Evolutionary conservation across 37 sponge, comb jelly and placozoan species (phyloP).

Genomic region (Chondrosia reniformis): DNA sequence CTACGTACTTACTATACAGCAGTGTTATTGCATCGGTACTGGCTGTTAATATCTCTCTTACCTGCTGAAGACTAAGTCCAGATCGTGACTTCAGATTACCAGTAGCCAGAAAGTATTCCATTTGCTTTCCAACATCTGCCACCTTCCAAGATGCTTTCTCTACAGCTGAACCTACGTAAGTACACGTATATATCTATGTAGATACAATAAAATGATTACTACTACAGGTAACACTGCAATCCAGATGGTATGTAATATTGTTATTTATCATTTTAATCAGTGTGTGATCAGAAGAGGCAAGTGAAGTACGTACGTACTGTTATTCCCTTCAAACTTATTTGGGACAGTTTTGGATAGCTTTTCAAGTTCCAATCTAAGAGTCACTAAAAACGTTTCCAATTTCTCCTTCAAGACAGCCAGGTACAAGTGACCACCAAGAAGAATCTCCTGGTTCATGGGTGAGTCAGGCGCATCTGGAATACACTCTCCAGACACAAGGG

Average conservation of each 20-base stretch:
- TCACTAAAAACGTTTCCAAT: conserved; percentile 32
- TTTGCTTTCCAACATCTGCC: conserved; percentile 66
- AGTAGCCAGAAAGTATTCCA: conserved; percentile 88
- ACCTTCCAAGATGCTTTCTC: conserved; percentile 4
- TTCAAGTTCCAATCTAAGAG: conserved; percentile 50
- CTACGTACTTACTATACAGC: no score
- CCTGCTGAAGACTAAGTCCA: conserved; percentile 88
- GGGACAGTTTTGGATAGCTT: conserved; percentile 17
- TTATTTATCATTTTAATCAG: no score
- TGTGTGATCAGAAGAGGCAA: no score
- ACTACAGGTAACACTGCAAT: no score
- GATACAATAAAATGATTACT: no score
- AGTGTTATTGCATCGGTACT: no score
- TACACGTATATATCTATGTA: no score
- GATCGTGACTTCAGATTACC: conserved; percentile 74
- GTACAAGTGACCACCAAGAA: conserved; percentile 91
- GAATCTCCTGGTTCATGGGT: conserved; percentile 95
- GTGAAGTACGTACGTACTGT: conserved; percentile 11
- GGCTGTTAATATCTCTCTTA: neutral
- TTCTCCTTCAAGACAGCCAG: conserved; percentile 79
- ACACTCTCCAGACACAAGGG: conserved; percentile 69
- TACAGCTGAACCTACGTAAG: neutral
- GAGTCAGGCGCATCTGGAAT: conserved; percentile 83
- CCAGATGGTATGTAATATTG: no score
- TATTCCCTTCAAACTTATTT: conserved; percentile 36